These are phyloP conservation scores for Muntiacus reevesi DNA, from an alignment of 2,113 vertebrate genomes.

Conservation along the genomic window DNA sequence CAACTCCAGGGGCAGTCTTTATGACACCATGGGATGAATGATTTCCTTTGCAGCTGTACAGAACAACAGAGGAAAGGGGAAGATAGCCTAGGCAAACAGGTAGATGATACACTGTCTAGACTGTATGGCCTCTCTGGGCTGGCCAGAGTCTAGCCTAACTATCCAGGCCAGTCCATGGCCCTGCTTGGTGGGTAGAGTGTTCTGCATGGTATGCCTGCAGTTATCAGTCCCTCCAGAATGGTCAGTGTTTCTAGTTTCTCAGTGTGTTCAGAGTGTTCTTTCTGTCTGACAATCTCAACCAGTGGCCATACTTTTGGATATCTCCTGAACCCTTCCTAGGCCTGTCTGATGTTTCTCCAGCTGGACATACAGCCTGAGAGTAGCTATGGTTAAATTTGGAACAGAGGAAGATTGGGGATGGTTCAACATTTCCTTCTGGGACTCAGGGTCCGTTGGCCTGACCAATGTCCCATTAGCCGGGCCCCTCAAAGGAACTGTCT, in stretches of 20 bases:
- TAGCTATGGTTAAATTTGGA: not conserved
- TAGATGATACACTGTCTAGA: not conserved
- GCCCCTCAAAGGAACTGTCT: not conserved
- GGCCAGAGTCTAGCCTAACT: not conserved
- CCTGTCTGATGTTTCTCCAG: not conserved
- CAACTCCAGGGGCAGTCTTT: not conserved
- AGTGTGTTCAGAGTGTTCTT: not conserved
- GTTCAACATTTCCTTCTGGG: not conserved
- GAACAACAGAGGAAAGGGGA: not conserved
- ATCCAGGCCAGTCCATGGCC: not conserved
- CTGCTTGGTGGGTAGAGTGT: not conserved
- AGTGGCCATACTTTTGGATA: not conserved
- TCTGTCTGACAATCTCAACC: not conserved
- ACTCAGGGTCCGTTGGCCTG: not conserved
- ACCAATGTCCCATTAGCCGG: not conserved
- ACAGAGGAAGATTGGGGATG: not conserved
- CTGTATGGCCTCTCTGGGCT: not conserved
- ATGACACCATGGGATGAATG: not conserved
- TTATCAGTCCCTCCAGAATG: not conserved
- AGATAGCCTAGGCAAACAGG: not conserved
- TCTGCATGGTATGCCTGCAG: not conserved
- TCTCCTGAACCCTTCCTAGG: not conserved
- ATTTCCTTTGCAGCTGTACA: not conserved
- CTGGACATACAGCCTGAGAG: not conserved
- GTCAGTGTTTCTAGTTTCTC: not conserved